These are phyloP conservation scores for Altica lythri DNA, from an alignment of 2,888 invertebrate species.

Conservation along the genomic window DNA sequence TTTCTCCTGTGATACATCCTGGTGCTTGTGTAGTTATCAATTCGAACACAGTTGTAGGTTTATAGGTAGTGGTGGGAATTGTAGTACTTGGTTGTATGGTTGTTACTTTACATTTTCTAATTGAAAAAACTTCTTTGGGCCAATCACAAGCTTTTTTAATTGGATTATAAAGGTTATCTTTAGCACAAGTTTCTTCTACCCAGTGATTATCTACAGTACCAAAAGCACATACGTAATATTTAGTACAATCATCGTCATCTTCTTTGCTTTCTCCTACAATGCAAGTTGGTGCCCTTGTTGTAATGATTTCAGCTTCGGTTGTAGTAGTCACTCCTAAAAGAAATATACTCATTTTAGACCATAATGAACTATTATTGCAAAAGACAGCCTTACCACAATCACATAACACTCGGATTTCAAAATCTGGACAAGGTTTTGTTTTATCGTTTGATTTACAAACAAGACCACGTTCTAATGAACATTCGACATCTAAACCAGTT, in stretches of 20 bases:
- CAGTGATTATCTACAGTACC: slow-evolving; percentile 46
- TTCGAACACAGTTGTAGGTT: not conserved
- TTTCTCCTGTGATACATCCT: not conserved
- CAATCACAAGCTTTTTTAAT: slow-evolving; percentile 60
- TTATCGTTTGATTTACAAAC: slow-evolving; percentile 61
- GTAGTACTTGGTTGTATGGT: no score
- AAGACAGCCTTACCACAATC: slow-evolving; percentile 59
- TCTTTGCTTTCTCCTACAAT: slow-evolving; percentile 56
- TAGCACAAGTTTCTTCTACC: slow-evolving; percentile 70
- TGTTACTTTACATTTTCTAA: not conserved
- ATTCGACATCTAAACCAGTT: slow-evolving; percentile 76
- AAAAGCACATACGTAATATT: slow-evolving; percentile 72
- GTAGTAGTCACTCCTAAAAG: slow-evolving; percentile 13
- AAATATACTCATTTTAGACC: not conserved
- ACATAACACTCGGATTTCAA: slow-evolving; percentile 81
- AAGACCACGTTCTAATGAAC: slow-evolving; percentile 74
- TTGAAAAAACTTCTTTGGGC: slow-evolving; percentile 58
- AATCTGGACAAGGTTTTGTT: slow-evolving; percentile 70
- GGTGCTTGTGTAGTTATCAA: slow-evolving; percentile 6
- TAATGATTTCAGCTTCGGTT: slow-evolving; percentile 1
- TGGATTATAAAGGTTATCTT: slow-evolving; percentile 72
- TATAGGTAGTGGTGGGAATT: not conserved
- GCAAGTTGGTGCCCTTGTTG: not conserved
- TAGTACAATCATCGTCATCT: slow-evolving; percentile 68
- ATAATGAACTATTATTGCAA: not conserved